phyloP scores from a whole-genome alignment of 1,140 invertebrate genomes.

The Phocides pigmalion region DNA sequence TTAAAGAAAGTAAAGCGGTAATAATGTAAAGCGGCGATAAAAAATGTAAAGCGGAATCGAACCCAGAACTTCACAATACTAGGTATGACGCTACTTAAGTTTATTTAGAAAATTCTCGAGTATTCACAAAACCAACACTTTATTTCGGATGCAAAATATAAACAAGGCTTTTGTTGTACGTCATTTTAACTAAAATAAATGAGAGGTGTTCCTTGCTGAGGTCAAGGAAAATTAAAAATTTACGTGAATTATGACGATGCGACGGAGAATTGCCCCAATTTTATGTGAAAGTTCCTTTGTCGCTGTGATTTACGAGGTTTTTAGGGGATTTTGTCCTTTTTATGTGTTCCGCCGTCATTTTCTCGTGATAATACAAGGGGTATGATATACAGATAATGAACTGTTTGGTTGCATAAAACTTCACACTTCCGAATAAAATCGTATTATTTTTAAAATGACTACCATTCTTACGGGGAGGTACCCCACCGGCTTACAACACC shows the following conservation, averaged over 20 bases:
- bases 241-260: slow-evolving; percentile 30
- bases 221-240: slow-evolving; percentile 35
- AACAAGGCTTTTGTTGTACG: slow-evolving; percentile 18
- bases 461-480: too few relatives aligned
- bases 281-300: slow-evolving; percentile 19
- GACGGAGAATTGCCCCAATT: slow-evolving; percentile 27
- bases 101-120: neutral
- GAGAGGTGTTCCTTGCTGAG: slow-evolving; percentile 29
- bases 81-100: too few relatives aligned
- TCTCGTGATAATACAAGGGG: neutral
- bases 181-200: slow-evolving; percentile 33
- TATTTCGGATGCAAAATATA: slow-evolving; percentile 21
- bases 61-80: too few relatives aligned
- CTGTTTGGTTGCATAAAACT: too few relatives aligned
- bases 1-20: too few relatives aligned
- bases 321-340: neutral
- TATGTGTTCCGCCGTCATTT: neutral
- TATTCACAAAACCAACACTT: slow-evolving; percentile 8
- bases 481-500: too few relatives aligned
- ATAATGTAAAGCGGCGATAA: too few relatives aligned
- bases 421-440: too few relatives aligned
- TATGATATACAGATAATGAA: too few relatives aligned
- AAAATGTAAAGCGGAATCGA: too few relatives aligned
- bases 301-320: slow-evolving; percentile 14
- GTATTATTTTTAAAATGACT: too few relatives aligned